Percentiles rank a stretch among this genome's conserved stretches.
These are phyloP conservation scores for Thyatira batis DNA, from an alignment of 2,888 invertebrate genomes.

Conservation along the genomic window DNA sequence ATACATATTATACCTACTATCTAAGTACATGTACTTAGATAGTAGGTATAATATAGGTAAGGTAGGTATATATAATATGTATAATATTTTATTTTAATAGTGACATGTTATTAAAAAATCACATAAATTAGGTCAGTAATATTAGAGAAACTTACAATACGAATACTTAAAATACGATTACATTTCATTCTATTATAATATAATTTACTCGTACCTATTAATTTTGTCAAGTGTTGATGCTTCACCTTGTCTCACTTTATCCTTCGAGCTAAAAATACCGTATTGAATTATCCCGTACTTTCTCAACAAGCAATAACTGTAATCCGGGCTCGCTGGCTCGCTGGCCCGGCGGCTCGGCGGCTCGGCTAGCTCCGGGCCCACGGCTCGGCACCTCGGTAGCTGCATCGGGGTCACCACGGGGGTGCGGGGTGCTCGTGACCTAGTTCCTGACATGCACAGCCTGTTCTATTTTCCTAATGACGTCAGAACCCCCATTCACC, in stretches of 20 bases:
- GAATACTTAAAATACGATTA: no score
- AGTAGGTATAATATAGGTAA: no score
- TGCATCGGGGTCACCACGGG: conserved; percentile 34
- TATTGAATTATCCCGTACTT: conserved; percentile 25
- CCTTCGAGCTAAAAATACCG: conserved; percentile 48
- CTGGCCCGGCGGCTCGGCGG: conserved; percentile 27
- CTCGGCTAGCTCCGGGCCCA: conserved; percentile 28
- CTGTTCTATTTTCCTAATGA: conserved; percentile 72
- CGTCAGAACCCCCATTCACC: conserved; percentile 77
- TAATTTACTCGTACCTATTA: conserved; percentile 1
- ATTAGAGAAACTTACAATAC: no score
- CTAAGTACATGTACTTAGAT: no score
- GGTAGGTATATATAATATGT: no score
- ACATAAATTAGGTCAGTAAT: no score
- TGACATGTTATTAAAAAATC: no score
- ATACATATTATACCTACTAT: no score
- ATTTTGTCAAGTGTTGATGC: conserved; percentile 20
- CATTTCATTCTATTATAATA: neutral
- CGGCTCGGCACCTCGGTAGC: conserved; percentile 19
- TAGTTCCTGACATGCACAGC: conserved; percentile 66
- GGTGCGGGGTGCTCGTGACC: conserved; percentile 60
- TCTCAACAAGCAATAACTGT: conserved; percentile 31
- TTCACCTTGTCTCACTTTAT: conserved; percentile 30
- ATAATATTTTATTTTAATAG: no score
- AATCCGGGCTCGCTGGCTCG: conserved; percentile 33